phyloP scores from a whole-genome alignment of 2,888 invertebrate species.

The Priocnemis perturbator region DNA sequence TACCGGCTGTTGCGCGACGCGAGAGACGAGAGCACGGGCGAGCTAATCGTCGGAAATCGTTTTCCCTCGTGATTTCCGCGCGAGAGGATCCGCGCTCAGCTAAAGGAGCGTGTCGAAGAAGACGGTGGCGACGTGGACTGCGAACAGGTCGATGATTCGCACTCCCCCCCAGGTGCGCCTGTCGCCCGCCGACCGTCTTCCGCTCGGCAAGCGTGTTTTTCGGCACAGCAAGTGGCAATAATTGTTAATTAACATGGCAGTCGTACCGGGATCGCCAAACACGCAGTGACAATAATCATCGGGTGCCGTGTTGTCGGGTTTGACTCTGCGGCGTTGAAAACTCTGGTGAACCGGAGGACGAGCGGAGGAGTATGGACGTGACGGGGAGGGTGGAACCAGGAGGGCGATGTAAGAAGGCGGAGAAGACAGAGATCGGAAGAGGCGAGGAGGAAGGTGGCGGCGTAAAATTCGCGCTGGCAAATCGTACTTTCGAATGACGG shows the following conservation, averaged over 20 bases:
- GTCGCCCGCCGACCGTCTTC: no score
- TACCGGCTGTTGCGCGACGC: no score
- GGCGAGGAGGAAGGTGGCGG: slow-evolving; percentile 22
- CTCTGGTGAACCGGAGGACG: background rate
- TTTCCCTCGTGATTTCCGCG: no score
- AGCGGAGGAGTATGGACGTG: background rate
- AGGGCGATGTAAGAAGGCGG: background rate
- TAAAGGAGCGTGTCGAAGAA: no score
- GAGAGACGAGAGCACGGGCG: no score
- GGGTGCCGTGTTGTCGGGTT: slow-evolving; percentile 1
- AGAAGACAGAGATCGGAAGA: slow-evolving; percentile 18
- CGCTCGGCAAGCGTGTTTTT: no score
- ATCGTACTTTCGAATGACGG: slow-evolving; percentile 54
- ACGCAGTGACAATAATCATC: slow-evolving; percentile 63
- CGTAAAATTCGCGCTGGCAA: slow-evolving; percentile 49
- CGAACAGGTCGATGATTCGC: no score
- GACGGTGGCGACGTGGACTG: no score
- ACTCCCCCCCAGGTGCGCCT: no score
- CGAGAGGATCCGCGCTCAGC: no score
- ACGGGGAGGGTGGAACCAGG: background rate
- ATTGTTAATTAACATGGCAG: slow-evolving; percentile 8
- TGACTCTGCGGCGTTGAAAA: background rate
- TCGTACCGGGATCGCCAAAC: slow-evolving; percentile 15
- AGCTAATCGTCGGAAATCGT: no score
- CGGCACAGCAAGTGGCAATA: no score